Base-by-base conservation (phyloP, 2,888 invertebrate genomes). In the Theristus sp. region DNA sequence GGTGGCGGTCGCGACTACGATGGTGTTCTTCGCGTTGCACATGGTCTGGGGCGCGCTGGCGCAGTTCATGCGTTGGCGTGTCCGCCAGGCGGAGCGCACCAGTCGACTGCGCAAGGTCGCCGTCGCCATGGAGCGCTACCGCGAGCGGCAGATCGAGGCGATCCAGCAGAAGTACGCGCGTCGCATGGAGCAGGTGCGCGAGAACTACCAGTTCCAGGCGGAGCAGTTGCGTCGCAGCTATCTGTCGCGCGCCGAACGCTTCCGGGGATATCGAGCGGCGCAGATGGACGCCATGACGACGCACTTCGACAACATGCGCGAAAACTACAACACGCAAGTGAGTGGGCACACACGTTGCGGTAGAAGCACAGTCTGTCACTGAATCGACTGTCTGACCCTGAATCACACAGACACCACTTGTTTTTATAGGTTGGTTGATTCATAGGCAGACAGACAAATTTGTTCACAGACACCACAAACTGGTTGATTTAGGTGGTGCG, bases 51-150 rank as follows among this genome's bases (percentile, higher is more conserved):
- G 27, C 22, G 54, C 10, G 6, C 3, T 54, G 3, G 6, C 27
- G 10, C 26, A 22, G 28, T 27, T 54, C 27, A 22, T 54, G 3
- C 2, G 20, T 2, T 54, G 54, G 54, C 3, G 54, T 3, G 6
- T 54, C 17, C 2, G 24, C 2, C 22, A 27, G 24, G 17, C 28
- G 26, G 72, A 72, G 63, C 63, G 68, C 24, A 62, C 69, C 22
- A 69, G 68, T 24, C 66, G 72, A n/a, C 69, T 72, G 17, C 64
- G 68, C 10, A 67, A 66, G 58, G 68, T 72, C 68, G 66, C 72
- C 24, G 70, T 70, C 59, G 70, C 72, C 1, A 67, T 72, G 67
- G 72, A 72, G 62, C 70, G 70, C 57, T 72, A 73, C 62, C 62
- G 67, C 6, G 64, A 64, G n/a, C 63, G 67, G 28, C 72, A 72